Evolutionary conservation across 2,113 vertebrate species (phyloP).

Genomic region (Nothocercus nigrocapillus): DNA sequence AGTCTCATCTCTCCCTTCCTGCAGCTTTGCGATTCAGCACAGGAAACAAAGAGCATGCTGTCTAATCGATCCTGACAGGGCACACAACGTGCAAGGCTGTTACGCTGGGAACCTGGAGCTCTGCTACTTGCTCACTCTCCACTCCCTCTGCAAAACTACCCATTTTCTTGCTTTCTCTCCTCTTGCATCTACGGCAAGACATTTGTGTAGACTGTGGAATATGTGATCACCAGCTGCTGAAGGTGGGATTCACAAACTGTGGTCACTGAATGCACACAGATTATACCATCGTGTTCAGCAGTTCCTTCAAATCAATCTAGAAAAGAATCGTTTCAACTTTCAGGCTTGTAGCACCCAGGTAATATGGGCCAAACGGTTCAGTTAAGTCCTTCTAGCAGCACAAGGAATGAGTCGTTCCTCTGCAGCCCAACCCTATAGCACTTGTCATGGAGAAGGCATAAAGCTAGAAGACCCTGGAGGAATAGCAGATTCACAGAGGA

Average conservation of each 20-base stretch:
- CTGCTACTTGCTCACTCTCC: neutral
- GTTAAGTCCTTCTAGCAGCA: neutral
- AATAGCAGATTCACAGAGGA: neutral
- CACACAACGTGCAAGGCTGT: rapidly evolving
- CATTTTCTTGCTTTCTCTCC: neutral
- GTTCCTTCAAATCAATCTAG: neutral
- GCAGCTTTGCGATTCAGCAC: neutral
- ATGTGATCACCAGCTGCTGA: neutral
- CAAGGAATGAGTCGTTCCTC: neutral
- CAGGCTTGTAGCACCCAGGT: neutral
- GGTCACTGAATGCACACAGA: neutral
- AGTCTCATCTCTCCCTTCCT: neutral
- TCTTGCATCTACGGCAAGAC: neutral
- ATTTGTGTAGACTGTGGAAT: neutral
- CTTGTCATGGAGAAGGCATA: neutral
- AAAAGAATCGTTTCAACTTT: neutral
- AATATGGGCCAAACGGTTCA: neutral
- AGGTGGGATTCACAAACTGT: neutral
- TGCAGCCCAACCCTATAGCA: neutral
- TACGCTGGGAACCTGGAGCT: neutral
- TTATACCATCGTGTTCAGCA: neutral
- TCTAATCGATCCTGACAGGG: neutral
- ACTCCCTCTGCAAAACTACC: neutral
- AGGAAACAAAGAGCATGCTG: neutral
- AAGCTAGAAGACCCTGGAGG: neutral